Base-by-base conservation (phyloP, 2,113 vertebrate genomes). In the Labeo rohita region DNA sequence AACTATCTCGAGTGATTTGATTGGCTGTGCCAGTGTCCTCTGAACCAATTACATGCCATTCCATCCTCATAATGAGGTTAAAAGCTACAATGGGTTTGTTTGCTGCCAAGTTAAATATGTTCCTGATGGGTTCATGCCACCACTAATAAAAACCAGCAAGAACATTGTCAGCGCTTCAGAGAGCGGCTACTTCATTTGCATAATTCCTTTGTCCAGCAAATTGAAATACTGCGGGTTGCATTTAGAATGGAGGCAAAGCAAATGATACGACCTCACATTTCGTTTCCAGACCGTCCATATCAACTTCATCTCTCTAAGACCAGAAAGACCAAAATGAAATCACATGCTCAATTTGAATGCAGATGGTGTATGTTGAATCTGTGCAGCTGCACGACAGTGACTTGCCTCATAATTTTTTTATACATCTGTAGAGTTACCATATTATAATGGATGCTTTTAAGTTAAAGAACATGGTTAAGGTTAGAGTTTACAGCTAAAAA, bases 111-210 rank as follows among this genome's bases (percentile, higher is more conserved):
- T 59, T 21, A 21, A 59, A 39, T 39, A 18, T 15, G 70, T 45
- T 73, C 39, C 70, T 73, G 16, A 73, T 45, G 70, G 39, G 70
- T 73, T 73, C 39, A 45, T 73, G 15, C 39, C 70, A 73, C 39
- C 21, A 15, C 16, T 73, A 73, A 73, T 73, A 45, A 45, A 72
- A 73, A 45, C 39, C 70, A 45, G 70, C 39, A 45, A 73, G 70
- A 73, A n/a, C 28, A 36, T 3, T 15, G 21, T 65, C 28, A 65
- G 23, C 12, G 23, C 23, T 66, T 34, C 28, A 66, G 23, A 66
- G 28, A 34, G 6, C 6, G 28, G 2, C 4, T 45, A 21, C 39
- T 73, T 21, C 13, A 73, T 73, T 72, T 72, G 36, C 68, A 72
- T 72, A 72, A 72, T 10, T 43, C 18, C 36, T 45, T 45, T 73